A percentile compares a stretch with the other conserved stretches of the same genome.
Conservation (phyloP, 2,797 vertebrate genomes). For the Siniperca scherzeri region DNA sequence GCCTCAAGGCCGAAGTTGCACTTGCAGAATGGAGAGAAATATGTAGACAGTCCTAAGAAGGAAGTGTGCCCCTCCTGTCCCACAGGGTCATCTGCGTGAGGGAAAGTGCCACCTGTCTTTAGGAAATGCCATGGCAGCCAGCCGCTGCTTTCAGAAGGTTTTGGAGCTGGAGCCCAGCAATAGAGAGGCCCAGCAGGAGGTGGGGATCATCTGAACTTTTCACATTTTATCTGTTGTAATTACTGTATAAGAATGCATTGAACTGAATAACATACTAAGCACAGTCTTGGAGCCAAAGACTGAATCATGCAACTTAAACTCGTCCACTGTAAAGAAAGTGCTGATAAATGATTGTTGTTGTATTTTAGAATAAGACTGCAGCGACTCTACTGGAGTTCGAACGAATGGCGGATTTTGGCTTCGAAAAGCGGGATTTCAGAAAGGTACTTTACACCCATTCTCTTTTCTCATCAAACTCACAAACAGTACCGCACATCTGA, state of each 20-base stretch:
- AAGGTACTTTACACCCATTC: slow-evolving; percentile 84
- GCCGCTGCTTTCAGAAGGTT: slow-evolving; percentile 94
- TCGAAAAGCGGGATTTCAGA: slow-evolving; percentile 95
- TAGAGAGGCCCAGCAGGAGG: slow-evolving; percentile 92
- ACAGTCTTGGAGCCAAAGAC: background rate
- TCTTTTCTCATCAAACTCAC: background rate
- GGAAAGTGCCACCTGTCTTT: slow-evolving; percentile 95
- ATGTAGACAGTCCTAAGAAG: background rate
- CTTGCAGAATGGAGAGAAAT: background rate
- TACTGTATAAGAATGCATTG: background rate
- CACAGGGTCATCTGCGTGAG: slow-evolving; percentile 93
- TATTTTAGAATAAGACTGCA: slow-evolving; percentile 91
- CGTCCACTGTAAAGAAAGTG: background rate
- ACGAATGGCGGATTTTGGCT: slow-evolving; percentile 92
- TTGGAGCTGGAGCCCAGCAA: slow-evolving; percentile 93
- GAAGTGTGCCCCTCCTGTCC: background rate
- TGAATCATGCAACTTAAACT: background rate
- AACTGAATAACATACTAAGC: background rate
- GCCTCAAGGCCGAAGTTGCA: background rate
- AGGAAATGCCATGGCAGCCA: slow-evolving; percentile 95
- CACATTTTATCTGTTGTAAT: slow-evolving; percentile 1
- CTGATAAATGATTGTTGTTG: slow-evolving; percentile 4
- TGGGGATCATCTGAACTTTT: slow-evolving; percentile 53
- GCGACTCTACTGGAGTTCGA: slow-evolving; percentile 92
- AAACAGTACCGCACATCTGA: background rate